A percentile compares a stretch with the other conserved stretches of the same genome.
Evolutionary conservation across 2,113 vertebrate species (phyloP).

Genomic region (Naja naja): DNA sequence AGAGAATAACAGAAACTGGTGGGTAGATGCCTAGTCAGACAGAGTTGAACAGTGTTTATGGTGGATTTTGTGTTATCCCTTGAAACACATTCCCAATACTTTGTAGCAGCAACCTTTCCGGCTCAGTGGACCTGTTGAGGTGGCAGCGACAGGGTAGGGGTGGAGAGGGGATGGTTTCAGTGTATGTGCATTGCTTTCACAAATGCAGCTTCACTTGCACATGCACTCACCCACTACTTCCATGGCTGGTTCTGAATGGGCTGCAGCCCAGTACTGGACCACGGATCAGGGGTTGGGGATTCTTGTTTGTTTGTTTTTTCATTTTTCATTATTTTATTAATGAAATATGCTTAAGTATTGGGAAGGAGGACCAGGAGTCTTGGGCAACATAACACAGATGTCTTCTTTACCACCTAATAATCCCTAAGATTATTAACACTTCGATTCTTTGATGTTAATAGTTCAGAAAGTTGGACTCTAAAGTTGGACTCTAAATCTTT

Average conservation of each 20-base stretch:
- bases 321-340: background rate
- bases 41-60: background rate
- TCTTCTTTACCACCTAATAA: background rate
- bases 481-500: background rate
- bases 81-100: background rate
- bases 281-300: background rate
- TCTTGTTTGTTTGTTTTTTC: background rate
- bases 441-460: background rate
- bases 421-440: background rate
- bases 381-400: background rate
- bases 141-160: too few species aligned
- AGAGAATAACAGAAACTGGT: background rate
- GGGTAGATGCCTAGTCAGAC: background rate
- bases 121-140: background rate
- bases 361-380: background rate
- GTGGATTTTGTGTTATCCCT: background rate
- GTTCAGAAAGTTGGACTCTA: conserved; percentile 1
- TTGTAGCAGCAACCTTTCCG: background rate
- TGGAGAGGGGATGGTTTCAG: too few species aligned
- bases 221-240: background rate
- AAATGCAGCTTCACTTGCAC: background rate
- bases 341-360: background rate
- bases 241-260: background rate
- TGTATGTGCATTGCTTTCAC: too few species aligned
- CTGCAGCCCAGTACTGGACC: background rate